A percentile compares a stretch with the other conserved stretches of the same genome.
These are phyloP conservation scores for Lepilemur septentrionalis DNA, from an alignment of 2,797 vertebrate species.

Conservation along the genomic window DNA sequence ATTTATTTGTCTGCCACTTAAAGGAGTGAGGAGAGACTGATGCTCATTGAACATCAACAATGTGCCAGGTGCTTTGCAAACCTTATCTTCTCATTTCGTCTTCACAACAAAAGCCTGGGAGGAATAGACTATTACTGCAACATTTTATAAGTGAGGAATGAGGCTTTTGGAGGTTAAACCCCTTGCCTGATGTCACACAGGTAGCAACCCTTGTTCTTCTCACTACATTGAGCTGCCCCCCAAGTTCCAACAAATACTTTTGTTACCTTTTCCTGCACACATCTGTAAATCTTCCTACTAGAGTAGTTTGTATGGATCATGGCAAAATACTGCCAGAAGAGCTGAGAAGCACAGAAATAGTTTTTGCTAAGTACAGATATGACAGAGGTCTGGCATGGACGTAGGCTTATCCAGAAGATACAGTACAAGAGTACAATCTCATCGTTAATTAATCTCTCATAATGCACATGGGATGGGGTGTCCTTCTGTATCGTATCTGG, in stretches of 20 bases:
- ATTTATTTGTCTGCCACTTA: not conserved
- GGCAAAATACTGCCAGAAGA: not conserved
- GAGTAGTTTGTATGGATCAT: not conserved
- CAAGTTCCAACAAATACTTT: not conserved
- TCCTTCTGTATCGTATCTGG: not conserved
- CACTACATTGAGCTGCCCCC: fast-evolving
- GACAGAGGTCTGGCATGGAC: fast-evolving
- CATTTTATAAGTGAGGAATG: not conserved
- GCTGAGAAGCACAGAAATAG: not conserved
- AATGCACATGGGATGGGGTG: not conserved
- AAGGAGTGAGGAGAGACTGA: not conserved
- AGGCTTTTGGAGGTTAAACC: not conserved
- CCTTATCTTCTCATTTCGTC: not conserved
- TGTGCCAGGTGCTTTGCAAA: not conserved
- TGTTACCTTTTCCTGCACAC: not conserved
- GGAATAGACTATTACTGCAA: fast-evolving
- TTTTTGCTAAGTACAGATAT: not conserved
- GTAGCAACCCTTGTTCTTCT: not conserved
- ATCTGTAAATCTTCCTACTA: not conserved
- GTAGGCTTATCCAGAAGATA: not conserved
- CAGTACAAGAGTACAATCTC: not conserved
- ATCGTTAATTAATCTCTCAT: not conserved
- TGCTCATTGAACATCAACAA: not conserved
- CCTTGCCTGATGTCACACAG: not conserved
- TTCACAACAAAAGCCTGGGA: not conserved